Evolutionary conservation across 1,140 invertebrate species (phyloP).

Genomic region (Brachionus sp.): DNA sequence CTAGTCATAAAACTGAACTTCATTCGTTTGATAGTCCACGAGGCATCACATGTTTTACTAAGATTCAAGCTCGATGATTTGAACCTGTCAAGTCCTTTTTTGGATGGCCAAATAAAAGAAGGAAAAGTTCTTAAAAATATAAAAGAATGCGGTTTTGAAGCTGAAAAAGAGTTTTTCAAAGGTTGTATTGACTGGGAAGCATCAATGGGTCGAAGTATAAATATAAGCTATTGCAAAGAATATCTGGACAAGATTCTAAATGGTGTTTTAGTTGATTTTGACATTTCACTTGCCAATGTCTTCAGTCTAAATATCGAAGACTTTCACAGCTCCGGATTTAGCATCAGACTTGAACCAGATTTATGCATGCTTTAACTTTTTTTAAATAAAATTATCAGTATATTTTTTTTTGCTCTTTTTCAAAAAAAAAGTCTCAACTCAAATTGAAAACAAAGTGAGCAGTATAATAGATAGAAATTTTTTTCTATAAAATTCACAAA

Average conservation of each 20-base stretch:
- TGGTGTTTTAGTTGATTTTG: not conserved
- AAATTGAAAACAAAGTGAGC: not conserved
- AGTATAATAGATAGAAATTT: not conserved
- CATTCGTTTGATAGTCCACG: not conserved
- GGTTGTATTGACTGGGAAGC: not conserved
- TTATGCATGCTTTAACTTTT: not conserved
- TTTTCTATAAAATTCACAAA: not conserved
- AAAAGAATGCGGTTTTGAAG: constrained; percentile 2
- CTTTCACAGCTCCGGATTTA: not conserved
- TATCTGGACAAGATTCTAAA: not conserved
- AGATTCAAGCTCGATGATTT: constrained; percentile 2
- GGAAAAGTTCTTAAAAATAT: not conserved
- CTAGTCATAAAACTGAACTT: not conserved
- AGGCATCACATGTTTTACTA: not conserved
- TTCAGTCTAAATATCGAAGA: not conserved
- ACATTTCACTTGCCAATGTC: not conserved
- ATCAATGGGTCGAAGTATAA: not conserved
- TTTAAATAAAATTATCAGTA: not conserved
- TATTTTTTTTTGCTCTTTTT: not conserved
- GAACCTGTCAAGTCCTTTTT: not conserved
- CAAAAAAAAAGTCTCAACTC: not conserved
- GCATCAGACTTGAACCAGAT: not conserved
- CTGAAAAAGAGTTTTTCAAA: not conserved
- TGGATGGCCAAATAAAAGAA: not conserved
- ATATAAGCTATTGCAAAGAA: not conserved